Base-by-base conservation (phyloP, 2,113 vertebrate species). In the Vireo altiloquus region DNA sequence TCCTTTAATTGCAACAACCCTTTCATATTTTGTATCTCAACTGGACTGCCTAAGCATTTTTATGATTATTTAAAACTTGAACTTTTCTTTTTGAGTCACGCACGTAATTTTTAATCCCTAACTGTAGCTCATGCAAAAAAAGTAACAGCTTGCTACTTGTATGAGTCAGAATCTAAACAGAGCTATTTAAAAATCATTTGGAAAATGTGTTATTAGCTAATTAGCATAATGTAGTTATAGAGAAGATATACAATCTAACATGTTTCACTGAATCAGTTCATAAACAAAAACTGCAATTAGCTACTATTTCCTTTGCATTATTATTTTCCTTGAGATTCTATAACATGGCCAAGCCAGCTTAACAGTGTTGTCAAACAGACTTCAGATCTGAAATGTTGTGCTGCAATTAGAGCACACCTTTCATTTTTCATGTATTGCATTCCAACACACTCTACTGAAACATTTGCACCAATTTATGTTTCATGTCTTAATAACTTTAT, bases 141-240 rank as follows among this genome's bases (percentile, higher is more conserved):
- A 91, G 82, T 92, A 97, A 96, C 96, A 97, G 96, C 95, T 92
- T 96, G 95, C 54, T 92, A 84, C 95, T 95, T 89, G 91, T 82
- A 96, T 96, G 92, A 97, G 90, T 97, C 96, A 94, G 95, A 96
- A 94, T 94, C 92, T 92, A 94, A 97, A 91, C 91, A 95, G 79
- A 89, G 75, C 76, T 95, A 96, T 95, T 94, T 95, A 92, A 96
- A 96, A 97, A 95, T 89, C 33, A 93, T 93, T 97, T 92, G 79
- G 72, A 95, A 96, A 96, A 92, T 96, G 85, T 91, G 92, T 89
- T 96, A 96, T 95, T 97, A 94, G 82, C 79, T 96, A 96, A 93
- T 96, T 97, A 96, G 52, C 88, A 97, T 95, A 96, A 95, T 90
- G 71, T 81, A 93, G 92, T 96, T 94, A 92, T 78, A 80, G 82